Evolutionary conservation across 2,797 vertebrate species (phyloP).

Genomic region (Babyrousa celebensis): DNA sequence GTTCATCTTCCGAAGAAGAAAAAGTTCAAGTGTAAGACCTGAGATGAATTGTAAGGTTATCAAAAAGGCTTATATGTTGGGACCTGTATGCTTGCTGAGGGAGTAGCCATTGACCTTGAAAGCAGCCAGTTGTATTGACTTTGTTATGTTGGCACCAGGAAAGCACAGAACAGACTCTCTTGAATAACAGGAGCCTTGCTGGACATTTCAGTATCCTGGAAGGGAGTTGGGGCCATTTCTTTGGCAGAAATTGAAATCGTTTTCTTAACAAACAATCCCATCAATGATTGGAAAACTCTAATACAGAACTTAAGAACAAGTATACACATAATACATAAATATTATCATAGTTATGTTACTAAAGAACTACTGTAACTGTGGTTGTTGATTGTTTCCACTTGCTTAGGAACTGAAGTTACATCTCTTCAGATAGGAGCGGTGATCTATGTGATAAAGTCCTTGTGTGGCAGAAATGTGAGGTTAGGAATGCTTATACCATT

Average conservation of each 20-base stretch:
- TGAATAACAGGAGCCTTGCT: background rate
- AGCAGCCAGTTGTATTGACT: rapidly evolving
- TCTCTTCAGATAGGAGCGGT: background rate
- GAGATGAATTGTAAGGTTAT: slow-evolving; percentile 15
- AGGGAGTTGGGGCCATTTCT: background rate
- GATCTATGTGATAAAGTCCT: background rate
- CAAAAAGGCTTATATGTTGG: background rate
- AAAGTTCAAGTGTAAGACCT: background rate
- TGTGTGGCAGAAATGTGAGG: background rate
- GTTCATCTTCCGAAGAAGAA: slow-evolving; percentile 5
- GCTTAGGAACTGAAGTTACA: background rate
- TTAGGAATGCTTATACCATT: background rate
- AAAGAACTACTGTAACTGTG: background rate
- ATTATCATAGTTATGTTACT: background rate
- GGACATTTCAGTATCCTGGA: background rate
- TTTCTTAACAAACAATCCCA: background rate
- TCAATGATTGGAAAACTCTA: background rate
- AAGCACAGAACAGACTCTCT: background rate
- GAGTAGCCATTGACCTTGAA: background rate
- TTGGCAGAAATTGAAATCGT: slow-evolving; percentile 6
- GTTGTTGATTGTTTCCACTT: background rate
- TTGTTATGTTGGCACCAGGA: background rate
- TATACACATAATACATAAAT: too few relatives aligned
- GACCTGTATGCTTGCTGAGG: background rate
- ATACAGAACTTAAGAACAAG: background rate